phyloP scores from a whole-genome alignment of 2,888 invertebrate species.

The Troides oblongomaculatus region DNA sequence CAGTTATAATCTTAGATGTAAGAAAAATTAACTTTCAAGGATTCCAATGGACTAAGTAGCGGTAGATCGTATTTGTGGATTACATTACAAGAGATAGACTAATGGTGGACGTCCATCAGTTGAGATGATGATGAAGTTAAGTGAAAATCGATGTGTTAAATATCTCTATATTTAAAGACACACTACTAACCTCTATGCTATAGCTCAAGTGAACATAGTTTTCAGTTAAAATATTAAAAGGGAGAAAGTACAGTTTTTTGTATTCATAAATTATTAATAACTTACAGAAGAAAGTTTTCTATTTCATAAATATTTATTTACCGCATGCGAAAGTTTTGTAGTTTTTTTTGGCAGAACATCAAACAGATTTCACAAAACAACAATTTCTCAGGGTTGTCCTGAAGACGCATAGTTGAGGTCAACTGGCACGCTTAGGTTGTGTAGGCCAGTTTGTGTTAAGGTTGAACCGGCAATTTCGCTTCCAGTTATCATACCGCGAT shows the following conservation, averaged over 20 bases:
- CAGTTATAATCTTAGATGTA: too few relatives aligned
- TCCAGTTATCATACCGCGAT: conserved; percentile 46
- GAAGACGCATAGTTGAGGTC: neutral
- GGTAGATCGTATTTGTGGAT: too few relatives aligned
- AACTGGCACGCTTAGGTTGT: conserved; percentile 39
- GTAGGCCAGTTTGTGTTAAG: conserved; percentile 50
- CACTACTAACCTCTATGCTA: neutral
- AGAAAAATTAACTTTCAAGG: too few relatives aligned
- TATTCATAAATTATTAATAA: conserved; percentile 29
- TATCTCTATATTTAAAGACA: too few relatives aligned
- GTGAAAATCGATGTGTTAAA: too few relatives aligned
- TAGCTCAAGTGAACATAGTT: neutral
- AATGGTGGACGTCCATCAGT: too few relatives aligned
- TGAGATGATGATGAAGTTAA: too few relatives aligned
- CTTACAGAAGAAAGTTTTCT: conserved; percentile 27
- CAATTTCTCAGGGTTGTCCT: conserved; percentile 24
- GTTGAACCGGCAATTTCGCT: conserved; percentile 55
- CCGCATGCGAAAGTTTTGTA: conserved; percentile 22
- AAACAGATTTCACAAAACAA: conserved; percentile 36
- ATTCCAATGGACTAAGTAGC: too few relatives aligned
- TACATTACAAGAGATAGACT: too few relatives aligned
- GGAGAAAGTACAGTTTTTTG: conserved; percentile 25
- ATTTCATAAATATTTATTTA: conserved; percentile 28
- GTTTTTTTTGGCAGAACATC: conserved; percentile 45
- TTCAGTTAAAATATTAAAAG: conserved; percentile 4